Base-by-base conservation (phyloP, 2,113 vertebrate species). In the Petrocephalus microphthalmus region DNA sequence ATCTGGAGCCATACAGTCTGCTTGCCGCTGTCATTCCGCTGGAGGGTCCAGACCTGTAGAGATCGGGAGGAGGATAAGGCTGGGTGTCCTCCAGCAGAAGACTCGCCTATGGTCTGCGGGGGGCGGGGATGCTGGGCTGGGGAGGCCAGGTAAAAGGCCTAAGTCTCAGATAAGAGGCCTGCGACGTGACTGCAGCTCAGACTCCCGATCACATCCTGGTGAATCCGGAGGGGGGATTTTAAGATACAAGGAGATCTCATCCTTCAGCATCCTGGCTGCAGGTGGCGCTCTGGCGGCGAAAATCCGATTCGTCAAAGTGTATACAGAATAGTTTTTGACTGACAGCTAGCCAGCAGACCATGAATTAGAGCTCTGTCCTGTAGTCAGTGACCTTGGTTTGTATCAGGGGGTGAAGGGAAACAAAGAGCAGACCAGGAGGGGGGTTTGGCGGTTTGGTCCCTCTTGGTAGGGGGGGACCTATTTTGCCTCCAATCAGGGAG, bases 1-100 rank as follows among this genome's bases (percentile, higher is more conserved):
- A 88, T 53, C 67, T 52, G 56, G 54, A 87, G 81, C 90, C 91
- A 64, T 57, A 74, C 85, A 88, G 90, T 93, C 91, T 93, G 91
- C 29, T 89, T 87, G 83, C 60, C 74, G 19, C 29, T 87, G 82
- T 92, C 91, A 92, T 85, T 64, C 81, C 88, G n/a, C 60, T 85
- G 52, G 29, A 57, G 82, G 84, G 82, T 85, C 56, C 54, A 78
- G 33, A 45, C 42, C 84, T 87, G 37, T 17, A 53, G 29, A 71
- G 54, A 91, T 88, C 20, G 42, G 67, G 51, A 89, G 78, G 56
- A 51, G 51, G 89, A 90, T 90, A 90, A 88, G 86, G n/a, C 60
- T 2, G 15, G 10, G 85, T 25, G 85, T 57, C 37, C 29, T 33
- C 20, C 4, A 47, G 37, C 81, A 22, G 85, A 33, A 67, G 20